Evolutionary conservation across 1,140 invertebrate species (phyloP), one percentile per base, ranked within the genome.

Genomic region (Drosophila elegans): DNA sequence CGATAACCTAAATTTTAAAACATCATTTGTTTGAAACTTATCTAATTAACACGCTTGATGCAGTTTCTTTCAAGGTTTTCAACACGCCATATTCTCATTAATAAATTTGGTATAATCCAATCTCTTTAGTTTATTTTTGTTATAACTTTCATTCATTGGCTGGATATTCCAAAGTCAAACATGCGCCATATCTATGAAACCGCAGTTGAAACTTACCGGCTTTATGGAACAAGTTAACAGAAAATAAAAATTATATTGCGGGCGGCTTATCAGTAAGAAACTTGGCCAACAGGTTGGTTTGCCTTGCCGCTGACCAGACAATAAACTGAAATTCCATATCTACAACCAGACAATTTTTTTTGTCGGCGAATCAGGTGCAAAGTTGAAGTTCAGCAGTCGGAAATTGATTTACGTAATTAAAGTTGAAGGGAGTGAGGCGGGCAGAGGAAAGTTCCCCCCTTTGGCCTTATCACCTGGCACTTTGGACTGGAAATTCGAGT

Each of bases 391-490:
- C 21, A 56, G 46, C 67, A 32, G 61, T 77, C 61, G 74, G 49
- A 57, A 78, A 73, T 78, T 63, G 41, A 77, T 82, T 81, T 67
- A 67, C 48, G 46, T 78, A 78, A 67, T 57, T 62, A 39, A 36
- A 7, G 27, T 21, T 3, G 10, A 10, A 12, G 42, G 59, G 12
- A 9, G 5, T n/a, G 46, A n/a, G 27, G 27, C 3, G 25, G 25
- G 4, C 12, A 13, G n/a, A 29, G 62, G 46, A 21, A 13, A 52
- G 41, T 9, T 38, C 29, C 12, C 38, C 13, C 36, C 11, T 11
- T 34, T 38, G 60, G 78, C 39, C 79, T 45, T 73, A 54, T 80
- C 69, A 74, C 61, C 68, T 36, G 44, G 44, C 68, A 71, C 66
- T 71, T 71, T 72, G 59, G 64, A 73, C 42, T 51, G 32, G 46